Percentiles rank a stretch among this genome's conserved stretches.
Evolutionary conservation across 1,140 invertebrate genomes (phyloP).

Genomic region (Cydia pomonella): DNA sequence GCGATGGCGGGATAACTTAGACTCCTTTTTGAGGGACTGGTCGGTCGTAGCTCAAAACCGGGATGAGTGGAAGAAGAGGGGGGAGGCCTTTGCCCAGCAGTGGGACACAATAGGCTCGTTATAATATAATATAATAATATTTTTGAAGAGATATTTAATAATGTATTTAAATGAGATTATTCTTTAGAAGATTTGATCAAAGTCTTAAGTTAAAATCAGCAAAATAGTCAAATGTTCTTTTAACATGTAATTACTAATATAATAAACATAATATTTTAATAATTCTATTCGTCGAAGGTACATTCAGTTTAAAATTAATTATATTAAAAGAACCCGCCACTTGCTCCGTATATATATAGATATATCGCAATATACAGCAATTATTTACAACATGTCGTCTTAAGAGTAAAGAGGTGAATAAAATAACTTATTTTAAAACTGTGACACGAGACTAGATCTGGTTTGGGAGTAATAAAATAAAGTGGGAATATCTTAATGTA

Average conservation of each 20-base stretch:
- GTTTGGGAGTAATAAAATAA: constrained; percentile 56
- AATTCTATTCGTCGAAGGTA: neutral
- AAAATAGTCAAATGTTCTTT: no score
- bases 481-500: constrained; percentile 34
- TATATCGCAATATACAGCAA: constrained; percentile 35
- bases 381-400: constrained; percentile 32
- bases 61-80: no score
- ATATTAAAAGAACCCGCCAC: constrained; percentile 5
- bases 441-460: constrained; percentile 75
- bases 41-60: no score
- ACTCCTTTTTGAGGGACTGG: no score
- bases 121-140: no score
- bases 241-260: neutral
- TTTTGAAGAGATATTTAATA: no score
- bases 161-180: no score
- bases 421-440: constrained; percentile 75
- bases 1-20: no score
- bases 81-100: no score
- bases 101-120: no score
- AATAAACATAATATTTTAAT: neutral
- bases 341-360: constrained; percentile 37
- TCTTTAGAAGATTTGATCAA: no score
- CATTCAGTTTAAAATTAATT: constrained; percentile 10
- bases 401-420: constrained; percentile 39
- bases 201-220: no score